Percentiles rank a stretch among this genome's conserved stretches.
These are phyloP conservation scores for Apteryx owenii DNA, from an alignment of 2,113 vertebrate genomes.

Conservation along the genomic window DNA sequence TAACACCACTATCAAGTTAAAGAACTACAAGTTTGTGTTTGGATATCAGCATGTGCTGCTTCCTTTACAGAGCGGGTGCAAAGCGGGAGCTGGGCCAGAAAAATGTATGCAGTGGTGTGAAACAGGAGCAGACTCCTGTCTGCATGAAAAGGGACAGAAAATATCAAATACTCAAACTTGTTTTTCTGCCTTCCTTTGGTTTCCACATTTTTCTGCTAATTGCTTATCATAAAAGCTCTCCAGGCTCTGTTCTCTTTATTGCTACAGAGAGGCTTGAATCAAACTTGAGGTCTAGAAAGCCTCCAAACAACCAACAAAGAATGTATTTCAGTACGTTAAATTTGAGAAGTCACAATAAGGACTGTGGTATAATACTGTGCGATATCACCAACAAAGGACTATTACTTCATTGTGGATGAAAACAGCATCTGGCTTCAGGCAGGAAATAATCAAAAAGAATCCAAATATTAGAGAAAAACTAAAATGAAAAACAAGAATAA, in stretches of 20 bases:
- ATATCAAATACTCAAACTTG: background rate
- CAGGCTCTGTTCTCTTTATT: background rate
- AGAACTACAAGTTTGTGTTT: background rate
- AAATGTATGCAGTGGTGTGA: fast-evolving
- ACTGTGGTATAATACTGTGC: slow-evolving; percentile 11
- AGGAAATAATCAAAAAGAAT: background rate
- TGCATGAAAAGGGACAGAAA: background rate
- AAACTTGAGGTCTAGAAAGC: slow-evolving; percentile 7
- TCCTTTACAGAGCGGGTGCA: fast-evolving
- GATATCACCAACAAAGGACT: slow-evolving; percentile 49
- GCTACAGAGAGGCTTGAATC: background rate
- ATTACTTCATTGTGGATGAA: slow-evolving; percentile 25
- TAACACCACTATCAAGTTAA: background rate
- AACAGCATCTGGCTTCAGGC: background rate
- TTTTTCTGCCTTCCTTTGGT: background rate
- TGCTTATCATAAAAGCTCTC: background rate
- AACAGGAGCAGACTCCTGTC: background rate
- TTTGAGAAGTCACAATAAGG: slow-evolving; percentile 49
- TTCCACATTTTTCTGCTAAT: background rate
- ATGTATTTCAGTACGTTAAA: background rate
- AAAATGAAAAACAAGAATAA: background rate
- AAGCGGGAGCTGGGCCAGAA: background rate
- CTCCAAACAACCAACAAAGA: slow-evolving; percentile 44
- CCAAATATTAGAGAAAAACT: background rate
- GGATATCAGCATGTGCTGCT: too few species aligned